A percentile compares a stretch with the other conserved stretches of the same genome.
Conservation (phyloP, 2,113 vertebrate species). For the Odocoileus virginianus region DNA sequence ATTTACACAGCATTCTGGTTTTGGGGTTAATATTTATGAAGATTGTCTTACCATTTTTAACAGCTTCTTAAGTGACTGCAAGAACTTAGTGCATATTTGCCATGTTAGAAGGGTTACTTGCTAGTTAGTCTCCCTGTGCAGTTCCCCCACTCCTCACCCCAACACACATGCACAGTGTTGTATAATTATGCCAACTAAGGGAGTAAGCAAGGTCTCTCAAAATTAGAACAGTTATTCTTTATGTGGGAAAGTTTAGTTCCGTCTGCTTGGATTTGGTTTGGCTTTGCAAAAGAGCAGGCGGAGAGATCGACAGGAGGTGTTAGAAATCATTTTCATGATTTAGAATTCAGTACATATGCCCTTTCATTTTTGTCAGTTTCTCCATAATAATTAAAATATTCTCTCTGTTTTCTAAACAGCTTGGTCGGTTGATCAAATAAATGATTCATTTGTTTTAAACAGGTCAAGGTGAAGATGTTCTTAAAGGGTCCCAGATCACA, state of each 20-base stretch:
- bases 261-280: background rate
- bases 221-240: slow-evolving; percentile 10
- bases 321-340: background rate
- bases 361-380: background rate
- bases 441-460: slow-evolving; percentile 60
- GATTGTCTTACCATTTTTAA: slow-evolving; percentile 33
- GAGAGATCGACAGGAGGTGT: background rate
- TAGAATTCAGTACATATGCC: background rate
- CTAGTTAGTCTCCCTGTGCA: background rate
- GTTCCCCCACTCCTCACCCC: background rate
- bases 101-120: background rate
- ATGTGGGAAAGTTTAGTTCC: background rate
- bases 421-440: slow-evolving; percentile 25
- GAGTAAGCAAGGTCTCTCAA: background rate
- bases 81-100: background rate
- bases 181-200: background rate
- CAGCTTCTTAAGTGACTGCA: slow-evolving; percentile 13
- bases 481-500: slow-evolving; percentile 86
- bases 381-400: slow-evolving; percentile 31
- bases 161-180: background rate
- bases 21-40: slow-evolving; percentile 67
- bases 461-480: slow-evolving; percentile 93
- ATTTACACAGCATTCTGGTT: slow-evolving; percentile 47
- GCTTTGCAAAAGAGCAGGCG: background rate
- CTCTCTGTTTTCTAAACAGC: slow-evolving; percentile 14